Evolutionary conservation across 2,888 invertebrate species (phyloP).

Genomic region (Lithodes maja): DNA sequence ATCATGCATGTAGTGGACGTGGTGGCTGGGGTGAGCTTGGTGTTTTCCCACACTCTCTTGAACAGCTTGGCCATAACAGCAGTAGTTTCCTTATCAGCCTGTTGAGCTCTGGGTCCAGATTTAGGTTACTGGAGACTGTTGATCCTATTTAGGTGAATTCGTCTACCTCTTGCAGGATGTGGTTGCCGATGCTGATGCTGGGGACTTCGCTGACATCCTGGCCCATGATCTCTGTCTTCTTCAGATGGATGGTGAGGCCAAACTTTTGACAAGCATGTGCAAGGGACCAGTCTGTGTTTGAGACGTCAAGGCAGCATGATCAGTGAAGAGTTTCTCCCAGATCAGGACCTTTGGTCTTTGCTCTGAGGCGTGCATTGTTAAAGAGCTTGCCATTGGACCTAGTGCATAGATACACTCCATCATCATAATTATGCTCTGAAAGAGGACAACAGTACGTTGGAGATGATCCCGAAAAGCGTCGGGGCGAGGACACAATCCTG

Average conservation of each 20-base stretch:
- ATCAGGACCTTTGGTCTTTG: constrained; percentile 3
- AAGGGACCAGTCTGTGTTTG: neutral
- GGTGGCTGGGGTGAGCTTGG: too few species aligned
- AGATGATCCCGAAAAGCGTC: constrained; percentile 37
- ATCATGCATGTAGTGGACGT: neutral
- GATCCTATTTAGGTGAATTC: too few species aligned
- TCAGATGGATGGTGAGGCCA: constrained; percentile 33
- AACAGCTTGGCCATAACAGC: too few species aligned
- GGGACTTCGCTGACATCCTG: neutral
- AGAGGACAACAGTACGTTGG: constrained; percentile 7
- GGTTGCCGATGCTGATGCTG: too few species aligned
- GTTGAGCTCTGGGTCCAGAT: too few species aligned
- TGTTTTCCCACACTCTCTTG: too few species aligned
- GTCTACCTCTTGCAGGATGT: too few species aligned
- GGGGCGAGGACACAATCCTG: constrained; percentile 38
- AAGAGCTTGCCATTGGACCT: neutral
- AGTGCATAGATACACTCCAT: neutral
- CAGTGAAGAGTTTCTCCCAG: constrained; percentile 17
- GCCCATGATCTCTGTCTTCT: constrained; percentile 17
- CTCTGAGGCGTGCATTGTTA: constrained; percentile 7
- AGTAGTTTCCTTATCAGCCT: too few species aligned
- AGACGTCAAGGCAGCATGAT: neutral
- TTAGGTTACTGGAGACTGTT: too few species aligned
- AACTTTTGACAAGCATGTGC: constrained; percentile 30
- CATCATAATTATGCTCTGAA: neutral